Conservation (phyloP, 2,113 vertebrate genomes). For the Siphamia tubifer region DNA sequence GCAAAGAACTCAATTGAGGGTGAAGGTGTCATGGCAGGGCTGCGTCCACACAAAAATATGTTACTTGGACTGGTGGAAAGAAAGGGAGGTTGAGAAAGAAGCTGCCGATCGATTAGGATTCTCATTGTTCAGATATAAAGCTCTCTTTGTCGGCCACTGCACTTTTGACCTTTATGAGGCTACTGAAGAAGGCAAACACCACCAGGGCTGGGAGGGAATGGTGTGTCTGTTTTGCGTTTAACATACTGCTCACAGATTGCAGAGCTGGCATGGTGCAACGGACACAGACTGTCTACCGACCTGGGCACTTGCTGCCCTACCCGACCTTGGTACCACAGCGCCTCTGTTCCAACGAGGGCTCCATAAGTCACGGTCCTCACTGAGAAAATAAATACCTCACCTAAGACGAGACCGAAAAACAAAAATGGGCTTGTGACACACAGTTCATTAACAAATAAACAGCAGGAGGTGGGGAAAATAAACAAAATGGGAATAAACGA, state of each 20-base stretch:
- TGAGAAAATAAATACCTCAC: neutral
- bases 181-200: constrained; percentile 34
- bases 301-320: constrained; percentile 37
- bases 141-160: constrained; percentile 34
- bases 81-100: constrained; percentile 26
- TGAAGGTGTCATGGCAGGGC: neutral
- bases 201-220: constrained; percentile 28
- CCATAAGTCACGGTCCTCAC: constrained; percentile 4
- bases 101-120: constrained; percentile 36
- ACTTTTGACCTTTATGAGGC: constrained; percentile 52
- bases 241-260: constrained; percentile 68
- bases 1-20: constrained; percentile 37
- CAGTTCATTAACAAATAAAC: constrained; percentile 68
- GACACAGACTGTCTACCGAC: constrained; percentile 60
- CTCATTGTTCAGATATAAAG: constrained; percentile 49
- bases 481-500: constrained; percentile 63
- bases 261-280: constrained; percentile 36
- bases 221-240: constrained; percentile 58
- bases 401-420: constrained; percentile 27
- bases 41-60: neutral
- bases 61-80: constrained; percentile 1
- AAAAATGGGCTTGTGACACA: constrained; percentile 25
- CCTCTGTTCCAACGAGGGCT: constrained; percentile 38
- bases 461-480: constrained; percentile 15
- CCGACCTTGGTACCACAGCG: constrained; percentile 61